phyloP scores from a whole-genome alignment of 2,797 vertebrate genomes.

The Micromesistius poutassou region DNA sequence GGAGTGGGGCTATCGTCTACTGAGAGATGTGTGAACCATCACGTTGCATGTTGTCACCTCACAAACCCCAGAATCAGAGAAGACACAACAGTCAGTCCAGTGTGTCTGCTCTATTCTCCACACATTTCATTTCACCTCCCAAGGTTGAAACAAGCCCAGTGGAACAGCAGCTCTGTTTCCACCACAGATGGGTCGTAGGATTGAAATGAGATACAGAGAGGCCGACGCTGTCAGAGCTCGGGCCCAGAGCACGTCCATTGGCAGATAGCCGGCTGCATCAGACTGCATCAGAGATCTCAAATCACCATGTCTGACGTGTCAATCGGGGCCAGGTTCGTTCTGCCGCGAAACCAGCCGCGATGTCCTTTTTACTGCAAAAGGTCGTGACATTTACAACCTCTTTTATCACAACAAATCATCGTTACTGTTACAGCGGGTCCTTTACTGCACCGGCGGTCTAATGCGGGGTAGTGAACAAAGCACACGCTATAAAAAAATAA shows the following conservation, averaged over 20 bases:
- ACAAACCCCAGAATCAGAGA: slow-evolving; percentile 27
- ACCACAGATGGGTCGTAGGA: slow-evolving; percentile 18
- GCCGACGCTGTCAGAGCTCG: not conserved
- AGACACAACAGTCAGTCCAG: slow-evolving; percentile 32
- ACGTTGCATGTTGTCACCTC: slow-evolving; percentile 22
- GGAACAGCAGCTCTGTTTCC: slow-evolving; percentile 24
- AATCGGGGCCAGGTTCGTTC: not conserved
- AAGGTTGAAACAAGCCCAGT: slow-evolving; percentile 39
- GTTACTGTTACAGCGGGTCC: slow-evolving; percentile 20
- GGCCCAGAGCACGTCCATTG: not conserved
- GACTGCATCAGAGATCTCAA: not conserved
- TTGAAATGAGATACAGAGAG: not conserved
- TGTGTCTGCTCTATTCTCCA: slow-evolving; percentile 27
- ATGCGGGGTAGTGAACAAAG: slow-evolving; percentile 7
- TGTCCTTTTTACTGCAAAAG: slow-evolving; percentile 31
- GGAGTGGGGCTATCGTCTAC: not conserved
- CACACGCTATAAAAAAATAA: not conserved
- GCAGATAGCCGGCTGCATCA: not conserved
- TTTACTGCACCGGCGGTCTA: slow-evolving; percentile 5
- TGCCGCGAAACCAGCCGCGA: not conserved
- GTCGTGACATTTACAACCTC: slow-evolving; percentile 45
- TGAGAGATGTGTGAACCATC: slow-evolving; percentile 45
- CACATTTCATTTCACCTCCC: slow-evolving; percentile 18
- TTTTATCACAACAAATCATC: slow-evolving; percentile 24
- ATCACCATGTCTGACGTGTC: not conserved